Evolutionary conservation across 2,888 invertebrate species (phyloP), one percentile per base, ranked within the genome.

Genomic region (Neoscelio sp.): DNA sequence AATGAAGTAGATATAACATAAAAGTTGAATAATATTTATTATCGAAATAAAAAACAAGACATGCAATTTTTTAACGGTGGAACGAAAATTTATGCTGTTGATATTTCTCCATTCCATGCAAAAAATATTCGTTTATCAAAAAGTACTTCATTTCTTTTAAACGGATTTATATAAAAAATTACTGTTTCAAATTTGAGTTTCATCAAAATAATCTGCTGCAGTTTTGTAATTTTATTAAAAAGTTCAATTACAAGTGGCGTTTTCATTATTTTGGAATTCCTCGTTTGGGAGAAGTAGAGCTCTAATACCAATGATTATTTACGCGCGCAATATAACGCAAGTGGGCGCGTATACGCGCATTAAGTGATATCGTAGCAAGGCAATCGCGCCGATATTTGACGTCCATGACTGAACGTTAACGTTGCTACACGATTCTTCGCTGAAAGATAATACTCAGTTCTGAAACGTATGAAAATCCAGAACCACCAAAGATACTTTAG

Each of bases 351-450:
- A 73, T 44, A 62, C 26, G 58, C 54, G 48, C 42, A 71, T 75
- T 64, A 71, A 71, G 65, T 73, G 73, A 67, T 78, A 68, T 73
- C 73, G 48, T 62, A 67, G 64, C 54, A 58, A 58, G 38, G 54
- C 62, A 78, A 35, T 78, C 56, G 67, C 58, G 35, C 48, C 56
- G 48, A 68, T 60, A 64, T 68, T 78, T 35, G 56, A 73, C 56
- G 73, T 67, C 23, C 54, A 46, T 50, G 73, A 52, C 8, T 23
- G 30, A 62, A 42, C 44, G 42, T 44, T 48, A 23, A 23, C 12
- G 40, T 70, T 56, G 17, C 10, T 15, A 20, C n/a, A 26, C 10
- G 33, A 35, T 50, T 70, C 17, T 64, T 30, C 56, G 17, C 70
- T 48, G 20, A 42, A 50, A 65, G 50, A 65, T 74, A 74, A 65